Evolutionary conservation across 92 coral and sea anemone species (phyloP), one percentile per base, ranked within the genome.

Genomic region (Porites lobata): DNA sequence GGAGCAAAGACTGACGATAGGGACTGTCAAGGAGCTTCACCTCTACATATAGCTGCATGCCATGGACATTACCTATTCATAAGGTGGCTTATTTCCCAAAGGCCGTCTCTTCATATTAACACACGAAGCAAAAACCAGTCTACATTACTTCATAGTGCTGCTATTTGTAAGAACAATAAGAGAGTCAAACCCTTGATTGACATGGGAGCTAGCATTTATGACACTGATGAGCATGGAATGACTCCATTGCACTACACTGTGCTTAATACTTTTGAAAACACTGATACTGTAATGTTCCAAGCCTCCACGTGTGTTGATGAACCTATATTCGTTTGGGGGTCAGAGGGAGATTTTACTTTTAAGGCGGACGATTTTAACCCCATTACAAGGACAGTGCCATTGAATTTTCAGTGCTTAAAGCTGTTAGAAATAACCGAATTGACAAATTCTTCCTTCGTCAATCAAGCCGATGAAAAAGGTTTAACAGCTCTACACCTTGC

Each of bases 401-500:
- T 69, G 1, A 53, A 53, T 52, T 52, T 81, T 32, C 85, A 81
- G 3, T 81, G 77, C n/a, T 12, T 9, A 1, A 81, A 81, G 14
- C 68, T 81, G 18, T 6, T n/a, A 2, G 67, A 17, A 9, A 1
- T 81, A 1, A 47, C 59, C 0, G 22, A 67, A n/a, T 67, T n/a
- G 50, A 5, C 64, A 62, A 4, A 21, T 63, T 0, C 7, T 9
- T 18, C 11, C 0, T 56, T 18, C 29, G 10, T 92, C 0, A 81
- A 88, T 20, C 47, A 38, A 13, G 68, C 3, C 1, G 93, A 92
- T 20, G 52, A 24, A 13, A 59, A 11, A 20, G 96, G 94, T 53
- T 78, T 74, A 81, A 91, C 94, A 14, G 76, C 93, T 15, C 68
- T 94, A n/a, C 94, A 91, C 85, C 84, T 83, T 20, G 96, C 96